A percentile compares a stretch with the other conserved stretches of the same genome.
Conservation (phyloP, 2,797 vertebrate genomes). For the Sebastes kiyomatsui region DNA sequence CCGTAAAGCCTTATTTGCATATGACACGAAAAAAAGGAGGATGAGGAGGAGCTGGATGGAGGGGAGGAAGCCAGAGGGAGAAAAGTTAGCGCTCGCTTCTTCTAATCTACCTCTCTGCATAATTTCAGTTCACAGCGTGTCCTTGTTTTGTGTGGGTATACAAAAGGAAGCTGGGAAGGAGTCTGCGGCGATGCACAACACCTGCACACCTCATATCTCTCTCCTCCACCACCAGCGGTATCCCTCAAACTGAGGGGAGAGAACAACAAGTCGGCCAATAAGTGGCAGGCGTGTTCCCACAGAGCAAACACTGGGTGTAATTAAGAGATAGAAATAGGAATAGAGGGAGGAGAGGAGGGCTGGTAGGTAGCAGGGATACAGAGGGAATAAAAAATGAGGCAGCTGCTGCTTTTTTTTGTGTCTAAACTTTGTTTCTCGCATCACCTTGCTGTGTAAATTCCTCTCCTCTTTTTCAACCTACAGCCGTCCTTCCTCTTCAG, state of each 20-base stretch:
- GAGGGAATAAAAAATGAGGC: slow-evolving; percentile 49
- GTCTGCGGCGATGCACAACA: slow-evolving; percentile 1
- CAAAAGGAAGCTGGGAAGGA: slow-evolving; percentile 25
- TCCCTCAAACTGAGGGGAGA: slow-evolving; percentile 24
- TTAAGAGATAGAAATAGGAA: slow-evolving; percentile 56
- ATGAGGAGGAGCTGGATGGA: slow-evolving; percentile 20
- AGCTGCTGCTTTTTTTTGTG: neutral
- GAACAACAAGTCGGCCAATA: slow-evolving; percentile 73
- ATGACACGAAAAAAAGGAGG: neutral
- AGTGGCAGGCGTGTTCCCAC: slow-evolving; percentile 58
- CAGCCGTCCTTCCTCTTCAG: neutral
- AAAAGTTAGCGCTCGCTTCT: neutral
- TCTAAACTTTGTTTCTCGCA: slow-evolving; percentile 11
- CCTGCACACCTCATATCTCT: slow-evolving; percentile 22
- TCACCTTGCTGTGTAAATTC: neutral
- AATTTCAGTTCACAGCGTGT: slow-evolving; percentile 34
- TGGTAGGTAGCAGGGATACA: slow-evolving; percentile 5
- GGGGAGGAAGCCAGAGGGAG: neutral
- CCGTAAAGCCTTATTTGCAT: slow-evolving; percentile 36
- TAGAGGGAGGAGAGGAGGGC: slow-evolving; percentile 26
- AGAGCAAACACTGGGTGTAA: slow-evolving; percentile 68
- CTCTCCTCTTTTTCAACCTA: neutral
- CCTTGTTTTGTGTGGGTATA: slow-evolving; percentile 41
- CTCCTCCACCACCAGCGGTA: neutral
- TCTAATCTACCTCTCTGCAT: slow-evolving; percentile 42